Conservation (phyloP, 2,113 vertebrate species). For the Calyptomena viridis region DNA sequence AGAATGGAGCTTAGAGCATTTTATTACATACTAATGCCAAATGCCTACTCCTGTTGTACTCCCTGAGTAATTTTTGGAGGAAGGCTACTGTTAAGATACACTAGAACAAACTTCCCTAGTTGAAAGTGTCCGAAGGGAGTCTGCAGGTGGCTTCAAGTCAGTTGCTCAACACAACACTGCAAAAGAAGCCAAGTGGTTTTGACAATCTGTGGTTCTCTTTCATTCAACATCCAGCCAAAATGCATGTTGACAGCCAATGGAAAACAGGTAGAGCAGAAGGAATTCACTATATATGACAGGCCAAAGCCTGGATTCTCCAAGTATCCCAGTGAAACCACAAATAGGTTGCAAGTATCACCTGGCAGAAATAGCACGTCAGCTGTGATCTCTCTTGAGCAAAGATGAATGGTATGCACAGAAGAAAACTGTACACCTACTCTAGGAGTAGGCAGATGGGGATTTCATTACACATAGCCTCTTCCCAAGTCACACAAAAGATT, state of each 20-base stretch:
- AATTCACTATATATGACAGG: background rate
- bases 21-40: background rate
- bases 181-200: background rate
- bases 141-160: background rate
- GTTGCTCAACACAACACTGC: background rate
- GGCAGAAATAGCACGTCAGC: background rate
- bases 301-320: background rate
- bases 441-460: background rate
- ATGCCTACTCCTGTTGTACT: background rate
- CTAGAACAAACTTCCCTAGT: background rate
- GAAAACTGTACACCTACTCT: background rate
- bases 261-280: background rate
- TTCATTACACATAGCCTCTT: background rate
- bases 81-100: background rate
- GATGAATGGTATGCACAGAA: background rate
- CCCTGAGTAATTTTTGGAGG: background rate
- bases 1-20: background rate
- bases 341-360: background rate
- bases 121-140: background rate
- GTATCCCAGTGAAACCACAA: background rate
- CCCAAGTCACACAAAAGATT: background rate
- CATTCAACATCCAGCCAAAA: background rate
- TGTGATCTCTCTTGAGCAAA: background rate
- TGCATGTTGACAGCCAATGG: background rate
- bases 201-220: background rate